Evolutionary conservation across 2,113 vertebrate species (phyloP).

Genomic region (Spermophilus dauricus): DNA sequence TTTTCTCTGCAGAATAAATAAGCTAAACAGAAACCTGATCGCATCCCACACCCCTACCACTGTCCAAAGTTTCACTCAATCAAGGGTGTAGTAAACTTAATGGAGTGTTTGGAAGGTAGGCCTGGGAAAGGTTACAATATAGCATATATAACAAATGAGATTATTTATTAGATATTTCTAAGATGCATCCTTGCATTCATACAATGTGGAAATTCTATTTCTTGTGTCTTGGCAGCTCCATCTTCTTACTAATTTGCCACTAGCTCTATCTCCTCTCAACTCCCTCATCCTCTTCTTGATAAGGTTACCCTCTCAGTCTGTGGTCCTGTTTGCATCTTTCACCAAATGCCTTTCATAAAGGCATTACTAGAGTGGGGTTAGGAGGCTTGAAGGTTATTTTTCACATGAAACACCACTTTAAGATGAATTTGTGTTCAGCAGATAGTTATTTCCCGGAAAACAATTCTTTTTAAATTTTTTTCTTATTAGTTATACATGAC

Average conservation of each 20-base stretch:
- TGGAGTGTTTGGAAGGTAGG: not conserved
- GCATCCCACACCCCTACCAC: no score
- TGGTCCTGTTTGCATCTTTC: not conserved
- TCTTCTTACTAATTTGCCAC: not conserved
- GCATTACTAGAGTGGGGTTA: no score
- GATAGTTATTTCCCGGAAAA: not conserved
- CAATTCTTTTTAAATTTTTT: no score
- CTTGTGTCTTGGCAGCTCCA: not conserved
- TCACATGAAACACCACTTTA: not conserved
- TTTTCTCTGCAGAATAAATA: not conserved
- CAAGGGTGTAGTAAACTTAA: not conserved
- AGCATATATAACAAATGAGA: not conserved
- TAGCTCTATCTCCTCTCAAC: not conserved
- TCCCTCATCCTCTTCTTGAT: not conserved
- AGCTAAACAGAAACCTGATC: not conserved
- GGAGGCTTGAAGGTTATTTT: not conserved
- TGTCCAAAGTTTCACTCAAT: not conserved
- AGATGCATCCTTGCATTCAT: conserved; percentile 39
- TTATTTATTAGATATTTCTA: not conserved
- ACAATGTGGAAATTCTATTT: not conserved
- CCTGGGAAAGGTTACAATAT: not conserved
- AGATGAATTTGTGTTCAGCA: not conserved
- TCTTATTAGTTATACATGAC: no score
- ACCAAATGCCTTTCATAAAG: not conserved
- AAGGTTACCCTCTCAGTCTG: not conserved